phyloP scores from a whole-genome alignment of 1,140 invertebrate genomes.

The Diachasmimorpha longicaudata region DNA sequence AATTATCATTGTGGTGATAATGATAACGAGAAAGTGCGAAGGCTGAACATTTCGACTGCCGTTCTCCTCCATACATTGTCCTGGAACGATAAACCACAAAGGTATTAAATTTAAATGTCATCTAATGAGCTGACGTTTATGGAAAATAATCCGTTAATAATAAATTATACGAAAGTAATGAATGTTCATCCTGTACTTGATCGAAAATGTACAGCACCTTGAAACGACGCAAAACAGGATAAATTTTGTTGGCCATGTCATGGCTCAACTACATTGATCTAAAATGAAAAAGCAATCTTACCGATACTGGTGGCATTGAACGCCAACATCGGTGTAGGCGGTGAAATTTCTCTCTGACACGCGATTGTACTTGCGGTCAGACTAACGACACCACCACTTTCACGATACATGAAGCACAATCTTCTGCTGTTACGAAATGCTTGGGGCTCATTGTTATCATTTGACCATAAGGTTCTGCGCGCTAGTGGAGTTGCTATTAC shows the following conservation, averaged over 20 bases:
- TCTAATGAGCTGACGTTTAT: background rate
- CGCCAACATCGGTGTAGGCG: slow-evolving; percentile 57
- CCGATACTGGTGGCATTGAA: slow-evolving; percentile 67
- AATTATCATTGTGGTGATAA: slow-evolving; percentile 43
- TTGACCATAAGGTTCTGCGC: slow-evolving; percentile 53
- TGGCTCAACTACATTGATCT: background rate
- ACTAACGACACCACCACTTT: slow-evolving; percentile 61
- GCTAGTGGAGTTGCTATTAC: slow-evolving; percentile 77
- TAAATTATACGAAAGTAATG: no score
- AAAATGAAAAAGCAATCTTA: slow-evolving; percentile 41
- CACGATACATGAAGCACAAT: slow-evolving; percentile 66
- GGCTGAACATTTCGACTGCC: slow-evolving; percentile 44
- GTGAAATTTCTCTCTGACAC: slow-evolving; percentile 62
- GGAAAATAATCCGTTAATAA: no score
- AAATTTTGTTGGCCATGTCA: background rate
- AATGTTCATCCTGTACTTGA: background rate
- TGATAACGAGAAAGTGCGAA: slow-evolving; percentile 49
- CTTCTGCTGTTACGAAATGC: slow-evolving; percentile 61
- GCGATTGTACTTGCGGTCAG: slow-evolving; percentile 63
- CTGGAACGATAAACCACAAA: slow-evolving; percentile 41
- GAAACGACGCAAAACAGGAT: background rate
- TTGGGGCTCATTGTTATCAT: slow-evolving; percentile 56
- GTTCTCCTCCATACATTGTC: slow-evolving; percentile 59
- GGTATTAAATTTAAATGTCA: no score
- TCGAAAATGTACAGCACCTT: background rate